Conservation (phyloP, 2,888 invertebrate species). For the Drosophila mercatorum region DNA sequence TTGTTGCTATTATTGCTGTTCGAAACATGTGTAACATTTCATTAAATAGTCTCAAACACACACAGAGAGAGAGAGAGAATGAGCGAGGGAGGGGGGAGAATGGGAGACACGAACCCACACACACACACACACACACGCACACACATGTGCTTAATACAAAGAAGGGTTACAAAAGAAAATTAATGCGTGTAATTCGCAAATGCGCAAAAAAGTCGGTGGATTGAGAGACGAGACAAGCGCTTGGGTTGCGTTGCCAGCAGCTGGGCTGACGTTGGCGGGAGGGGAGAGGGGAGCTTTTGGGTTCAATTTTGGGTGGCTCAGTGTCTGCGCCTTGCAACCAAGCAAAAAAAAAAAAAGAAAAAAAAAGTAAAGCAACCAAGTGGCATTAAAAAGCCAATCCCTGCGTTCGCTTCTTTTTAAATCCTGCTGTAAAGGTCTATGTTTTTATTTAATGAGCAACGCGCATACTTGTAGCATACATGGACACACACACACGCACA, state of each 20-base stretch:
- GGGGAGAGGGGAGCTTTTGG: not conserved
- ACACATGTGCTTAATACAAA: conserved; percentile 62
- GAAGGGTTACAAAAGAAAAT: conserved; percentile 79
- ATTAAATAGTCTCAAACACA: conserved; percentile 66
- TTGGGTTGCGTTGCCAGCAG: conserved; percentile 12
- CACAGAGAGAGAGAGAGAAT: not conserved
- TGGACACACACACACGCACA: conserved; percentile 12
- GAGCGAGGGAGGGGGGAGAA: not conserved
- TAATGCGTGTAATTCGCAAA: conserved; percentile 78
- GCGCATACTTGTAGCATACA: conserved; percentile 16
- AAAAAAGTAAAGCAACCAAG: conserved; percentile 33
- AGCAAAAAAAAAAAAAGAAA: conserved; percentile 41
- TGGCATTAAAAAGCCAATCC: conserved; percentile 75
- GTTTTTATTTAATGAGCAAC: conserved; percentile 65
- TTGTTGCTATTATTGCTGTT: conserved; percentile 67
- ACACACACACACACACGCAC: conserved; percentile 21
- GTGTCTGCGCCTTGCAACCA: conserved; percentile 38
- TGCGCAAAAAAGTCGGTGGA: conserved; percentile 55
- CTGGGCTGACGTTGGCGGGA: conserved; percentile 2
- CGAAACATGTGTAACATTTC: conserved; percentile 78
- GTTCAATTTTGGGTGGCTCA: conserved; percentile 32
- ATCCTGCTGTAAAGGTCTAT: conserved; percentile 58
- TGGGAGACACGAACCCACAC: conserved; percentile 1
- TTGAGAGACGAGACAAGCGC: conserved; percentile 29
- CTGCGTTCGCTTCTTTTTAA: conserved; percentile 47